Evolutionary conservation across 2,113 vertebrate species (phyloP).

Genomic region (Sinocyclocheilus rhinocerous): DNA sequence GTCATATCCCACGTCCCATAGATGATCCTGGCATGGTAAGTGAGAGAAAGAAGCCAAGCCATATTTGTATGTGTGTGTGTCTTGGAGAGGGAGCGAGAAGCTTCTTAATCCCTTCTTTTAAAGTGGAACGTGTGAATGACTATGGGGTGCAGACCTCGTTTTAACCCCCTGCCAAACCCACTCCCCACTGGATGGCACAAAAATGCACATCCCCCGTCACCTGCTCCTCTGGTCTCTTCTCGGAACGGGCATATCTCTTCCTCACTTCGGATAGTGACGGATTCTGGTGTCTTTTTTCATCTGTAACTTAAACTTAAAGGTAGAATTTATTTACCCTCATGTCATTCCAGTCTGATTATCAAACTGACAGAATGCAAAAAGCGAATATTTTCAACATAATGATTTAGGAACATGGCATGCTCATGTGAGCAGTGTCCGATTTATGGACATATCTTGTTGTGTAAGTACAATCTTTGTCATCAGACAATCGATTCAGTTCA

Average conservation of each 20-base stretch:
- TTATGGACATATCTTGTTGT: neutral
- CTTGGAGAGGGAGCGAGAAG: constrained; percentile 21
- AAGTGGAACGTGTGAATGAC: constrained; percentile 74
- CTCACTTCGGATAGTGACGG: no score
- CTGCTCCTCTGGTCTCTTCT: constrained; percentile 46
- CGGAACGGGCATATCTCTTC: neutral
- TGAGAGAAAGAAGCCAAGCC: constrained; percentile 47
- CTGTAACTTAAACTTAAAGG: neutral
- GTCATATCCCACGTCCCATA: constrained; percentile 34
- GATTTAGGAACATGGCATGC: neutral
- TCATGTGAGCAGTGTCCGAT: neutral
- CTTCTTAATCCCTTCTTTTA: constrained; percentile 81
- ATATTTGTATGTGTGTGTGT: constrained; percentile 43
- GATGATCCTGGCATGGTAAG: constrained; percentile 36
- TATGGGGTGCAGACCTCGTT: constrained; percentile 59
- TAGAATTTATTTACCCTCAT: neutral
- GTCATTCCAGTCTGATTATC: neutral
- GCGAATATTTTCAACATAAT: neutral
- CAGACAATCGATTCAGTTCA: neutral
- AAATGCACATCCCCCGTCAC: constrained; percentile 63
- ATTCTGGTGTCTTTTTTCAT: no score
- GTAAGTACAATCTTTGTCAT: no score
- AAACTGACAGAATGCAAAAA: neutral
- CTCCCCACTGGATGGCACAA: constrained; percentile 73
- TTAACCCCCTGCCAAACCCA: constrained; percentile 59